Evolutionary conservation across 1,140 invertebrate species (phyloP), one percentile per base, ranked within the genome.

Genomic region (Diachasmimorpha longicaudata): DNA sequence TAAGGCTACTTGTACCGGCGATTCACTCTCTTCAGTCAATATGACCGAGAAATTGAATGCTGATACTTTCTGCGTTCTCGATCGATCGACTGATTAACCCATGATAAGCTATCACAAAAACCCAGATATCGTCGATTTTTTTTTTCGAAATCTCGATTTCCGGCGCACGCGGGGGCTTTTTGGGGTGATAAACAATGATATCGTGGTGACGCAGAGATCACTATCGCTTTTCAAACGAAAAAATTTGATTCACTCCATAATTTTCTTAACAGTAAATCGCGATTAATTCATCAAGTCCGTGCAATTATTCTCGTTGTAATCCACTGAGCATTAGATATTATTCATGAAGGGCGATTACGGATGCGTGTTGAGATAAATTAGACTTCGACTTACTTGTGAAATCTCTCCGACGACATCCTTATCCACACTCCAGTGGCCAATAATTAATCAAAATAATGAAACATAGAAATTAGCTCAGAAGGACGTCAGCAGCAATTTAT

Each of bases 361-460:
- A 6, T 2, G 31, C 31, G 31, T 31, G 31, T 6, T 31, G n/a
- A 46, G 2, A 46, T 9, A n/a, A 46, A 46, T 46, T 58, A 31
- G 6, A 6, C n/a, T 3, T 58, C 37, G 70, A 86, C 86, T 87
- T 84, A 88, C 87, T 86, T 87, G 83, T 88, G 86, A 85, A 88
- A 88, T 77, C 86, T 83, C 39, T 88, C 87, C 75, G 85, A 84
- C 77, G 85, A 84, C 86, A 88, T 88, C 67, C 78, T 85, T 55
- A 8, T 37, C 16, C 31, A 52, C 66, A 68, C 68, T 68, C 48
- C 16, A 70, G 11, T 14, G 36, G 2, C 23, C 31, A 21, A 55
- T 72, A 48, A 55, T 72, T 72, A 14, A 31, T 31, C 21, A 10
- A n/a, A 16, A 72, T n/a, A 55, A 13, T 37, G 48, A 48, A 48